Evolutionary conservation across 2,888 invertebrate species (phyloP).

Genomic region (Eupithecia exiguata): DNA sequence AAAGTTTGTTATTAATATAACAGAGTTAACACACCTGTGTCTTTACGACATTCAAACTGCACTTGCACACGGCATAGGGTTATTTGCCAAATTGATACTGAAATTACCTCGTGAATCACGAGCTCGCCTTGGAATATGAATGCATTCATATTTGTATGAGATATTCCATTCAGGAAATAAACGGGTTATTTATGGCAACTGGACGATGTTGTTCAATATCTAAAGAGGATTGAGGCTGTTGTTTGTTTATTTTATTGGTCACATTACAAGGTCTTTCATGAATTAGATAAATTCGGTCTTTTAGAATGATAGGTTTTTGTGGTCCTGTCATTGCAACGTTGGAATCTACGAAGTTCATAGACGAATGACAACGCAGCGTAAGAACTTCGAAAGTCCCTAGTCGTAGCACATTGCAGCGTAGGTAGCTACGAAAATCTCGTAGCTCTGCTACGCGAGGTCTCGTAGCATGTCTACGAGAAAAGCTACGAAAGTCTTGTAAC

Average conservation of each 20-base stretch:
- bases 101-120: constrained; percentile 35
- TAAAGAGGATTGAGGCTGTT: neutral
- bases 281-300: neutral
- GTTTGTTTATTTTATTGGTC: neutral
- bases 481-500: neutral
- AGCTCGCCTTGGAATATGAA: constrained; percentile 29
- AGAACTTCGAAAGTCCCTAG: neutral
- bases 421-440: constrained; percentile 10
- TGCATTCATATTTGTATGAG: constrained; percentile 27
- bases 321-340: neutral
- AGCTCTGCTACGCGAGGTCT: constrained; percentile 14
- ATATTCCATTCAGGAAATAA: constrained; percentile 36
- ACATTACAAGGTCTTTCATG: neutral
- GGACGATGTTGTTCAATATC: neutral
- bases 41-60: constrained; percentile 15
- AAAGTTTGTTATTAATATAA: neutral
- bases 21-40: constrained; percentile 3
- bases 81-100: constrained; percentile 39
- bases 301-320: neutral
- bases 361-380: neutral
- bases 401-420: neutral
- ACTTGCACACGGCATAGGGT: constrained; percentile 26
- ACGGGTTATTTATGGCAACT: constrained; percentile 26
- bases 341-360: neutral
- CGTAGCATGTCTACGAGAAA: constrained; percentile 9